Evolutionary conservation across 2,888 invertebrate species (phyloP).

Genomic region (Nysson spinosus): DNA sequence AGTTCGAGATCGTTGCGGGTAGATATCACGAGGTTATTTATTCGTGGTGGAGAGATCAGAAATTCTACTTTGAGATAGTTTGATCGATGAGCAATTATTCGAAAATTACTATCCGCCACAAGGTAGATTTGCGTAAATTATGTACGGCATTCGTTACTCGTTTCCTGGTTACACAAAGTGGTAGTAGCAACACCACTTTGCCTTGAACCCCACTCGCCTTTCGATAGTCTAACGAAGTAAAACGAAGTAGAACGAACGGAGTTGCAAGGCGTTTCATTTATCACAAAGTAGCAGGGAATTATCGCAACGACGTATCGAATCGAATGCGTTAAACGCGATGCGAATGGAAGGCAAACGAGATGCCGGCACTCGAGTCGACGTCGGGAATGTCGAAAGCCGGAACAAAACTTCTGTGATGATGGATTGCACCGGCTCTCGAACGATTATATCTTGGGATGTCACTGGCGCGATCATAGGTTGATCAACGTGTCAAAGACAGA

Average conservation of each 20-base stretch:
- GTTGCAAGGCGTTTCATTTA: constrained; percentile 18
- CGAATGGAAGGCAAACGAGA: too few species aligned
- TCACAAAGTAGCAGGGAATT: constrained; percentile 40
- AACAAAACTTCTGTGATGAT: too few species aligned
- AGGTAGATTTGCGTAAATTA: not conserved
- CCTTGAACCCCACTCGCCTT: too few species aligned
- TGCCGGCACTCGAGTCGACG: too few species aligned
- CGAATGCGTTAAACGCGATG: constrained; percentile 17
- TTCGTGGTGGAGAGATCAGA: not conserved
- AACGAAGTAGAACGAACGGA: too few species aligned
- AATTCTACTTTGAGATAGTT: not conserved
- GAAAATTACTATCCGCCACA: constrained; percentile 4
- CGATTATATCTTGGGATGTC: too few species aligned
- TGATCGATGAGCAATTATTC: constrained; percentile 2
- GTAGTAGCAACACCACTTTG: too few species aligned
- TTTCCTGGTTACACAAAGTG: too few species aligned
- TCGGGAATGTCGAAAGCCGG: too few species aligned
- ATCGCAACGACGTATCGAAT: constrained; percentile 27
- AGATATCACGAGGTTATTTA: not conserved
- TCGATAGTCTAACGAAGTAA: too few species aligned
- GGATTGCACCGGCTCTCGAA: too few species aligned
- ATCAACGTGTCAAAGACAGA: constrained; percentile 17
- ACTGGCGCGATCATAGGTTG: not conserved
- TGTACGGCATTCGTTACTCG: not conserved
- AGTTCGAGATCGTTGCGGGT: not conserved